Conservation (phyloP, 2,888 invertebrate genomes). For the Protonemura montana region DNA sequence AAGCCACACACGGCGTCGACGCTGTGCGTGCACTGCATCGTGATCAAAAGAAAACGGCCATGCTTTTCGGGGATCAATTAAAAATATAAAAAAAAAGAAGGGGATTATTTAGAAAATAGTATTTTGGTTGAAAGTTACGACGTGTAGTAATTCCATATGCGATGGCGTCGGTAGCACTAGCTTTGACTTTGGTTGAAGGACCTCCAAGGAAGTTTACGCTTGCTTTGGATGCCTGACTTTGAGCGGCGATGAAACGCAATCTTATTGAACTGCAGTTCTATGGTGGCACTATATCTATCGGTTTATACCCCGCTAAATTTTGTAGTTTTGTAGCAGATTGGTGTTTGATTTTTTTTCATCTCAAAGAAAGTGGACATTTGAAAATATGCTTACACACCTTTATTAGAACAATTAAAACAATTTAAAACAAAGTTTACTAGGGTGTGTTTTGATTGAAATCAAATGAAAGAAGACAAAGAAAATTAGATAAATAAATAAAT, state of each 20-base stretch:
- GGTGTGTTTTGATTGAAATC: no score
- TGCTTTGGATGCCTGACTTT: not conserved
- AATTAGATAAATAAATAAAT: no score
- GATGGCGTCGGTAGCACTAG: not conserved
- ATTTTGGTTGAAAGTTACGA: constrained; percentile 5
- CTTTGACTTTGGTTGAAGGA: not conserved
- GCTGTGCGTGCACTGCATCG: not conserved
- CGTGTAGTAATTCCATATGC: constrained; percentile 4
- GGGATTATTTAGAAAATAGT: not conserved
- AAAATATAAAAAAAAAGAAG: not conserved
- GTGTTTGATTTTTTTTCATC: no score
- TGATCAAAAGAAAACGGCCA: not conserved
- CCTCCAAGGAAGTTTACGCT: not conserved
- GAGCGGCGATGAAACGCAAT: not conserved
- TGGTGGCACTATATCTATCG: not conserved
- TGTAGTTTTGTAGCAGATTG: no score
- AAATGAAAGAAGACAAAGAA: no score
- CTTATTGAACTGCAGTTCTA: not conserved
- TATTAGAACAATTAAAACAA: no score
- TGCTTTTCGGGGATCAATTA: not conserved
- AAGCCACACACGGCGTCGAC: constrained; percentile 27
- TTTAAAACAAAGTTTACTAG: no score
- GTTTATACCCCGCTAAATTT: not conserved
- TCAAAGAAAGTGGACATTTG: no score
- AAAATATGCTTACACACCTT: no score